Percentiles rank a stretch among this genome's conserved stretches.
Conservation (phyloP, 1,140 invertebrate species). For the Homalodisca vitripennis region DNA sequence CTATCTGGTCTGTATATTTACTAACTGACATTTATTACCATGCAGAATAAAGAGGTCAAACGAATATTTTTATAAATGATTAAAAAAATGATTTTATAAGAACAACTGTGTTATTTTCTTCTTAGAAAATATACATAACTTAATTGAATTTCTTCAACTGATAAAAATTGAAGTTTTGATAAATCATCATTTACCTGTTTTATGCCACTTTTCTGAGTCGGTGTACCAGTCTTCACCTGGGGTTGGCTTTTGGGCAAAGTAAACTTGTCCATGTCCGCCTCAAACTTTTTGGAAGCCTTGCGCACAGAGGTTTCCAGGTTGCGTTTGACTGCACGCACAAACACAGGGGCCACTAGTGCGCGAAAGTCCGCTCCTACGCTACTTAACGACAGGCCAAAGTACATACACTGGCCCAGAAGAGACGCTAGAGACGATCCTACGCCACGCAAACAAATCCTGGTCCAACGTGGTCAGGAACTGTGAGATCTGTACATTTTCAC, state of each 20-base stretch:
- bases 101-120: too few relatives aligned
- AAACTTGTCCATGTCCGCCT: conserved; percentile 70
- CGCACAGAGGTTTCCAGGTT: conserved; percentile 60
- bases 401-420: conserved; percentile 87
- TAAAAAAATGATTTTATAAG: too few relatives aligned
- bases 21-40: too few relatives aligned
- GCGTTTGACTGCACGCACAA: conserved; percentile 63
- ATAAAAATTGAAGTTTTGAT: too few relatives aligned
- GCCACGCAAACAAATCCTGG: conserved; percentile 62
- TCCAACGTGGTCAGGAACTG: conserved; percentile 75
- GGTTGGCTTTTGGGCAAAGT: conserved; percentile 59
- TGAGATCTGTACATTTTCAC: too few relatives aligned
- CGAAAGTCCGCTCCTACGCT: conserved; percentile 92
- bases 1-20: too few relatives aligned
- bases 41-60: too few relatives aligned
- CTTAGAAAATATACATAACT: too few relatives aligned
- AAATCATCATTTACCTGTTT: conserved; percentile 23
- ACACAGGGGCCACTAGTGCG: conserved; percentile 83
- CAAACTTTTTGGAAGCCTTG: conserved; percentile 64
- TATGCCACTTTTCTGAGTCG: neutral
- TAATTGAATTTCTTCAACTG: too few relatives aligned
- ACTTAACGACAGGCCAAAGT: conserved; percentile 92
- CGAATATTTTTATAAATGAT: too few relatives aligned
- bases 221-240: neutral
- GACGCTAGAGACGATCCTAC: conserved; percentile 76